phyloP scores from a whole-genome alignment of 35 echinoderm and acorn worm species.

The Heliocidaris erythrogramma region DNA sequence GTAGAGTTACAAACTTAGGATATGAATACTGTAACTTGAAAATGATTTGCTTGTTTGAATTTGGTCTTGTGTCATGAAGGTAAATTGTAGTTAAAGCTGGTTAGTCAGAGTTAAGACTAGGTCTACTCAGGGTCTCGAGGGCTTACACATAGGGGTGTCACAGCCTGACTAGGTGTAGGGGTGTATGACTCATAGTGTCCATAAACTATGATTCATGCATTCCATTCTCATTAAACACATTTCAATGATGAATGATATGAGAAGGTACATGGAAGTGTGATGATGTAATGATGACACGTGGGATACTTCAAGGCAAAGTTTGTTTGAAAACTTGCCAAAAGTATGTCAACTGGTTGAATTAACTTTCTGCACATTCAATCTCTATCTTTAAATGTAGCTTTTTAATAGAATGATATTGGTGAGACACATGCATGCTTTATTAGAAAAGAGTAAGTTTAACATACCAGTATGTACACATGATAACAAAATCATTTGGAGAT shows the following conservation, averaged over 20 bases:
- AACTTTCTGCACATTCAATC: too few relatives aligned
- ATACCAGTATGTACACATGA: too few relatives aligned
- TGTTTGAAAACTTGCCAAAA: background rate
- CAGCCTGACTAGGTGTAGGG: background rate
- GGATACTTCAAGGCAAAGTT: background rate
- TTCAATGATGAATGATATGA: conserved; percentile 3
- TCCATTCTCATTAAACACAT: background rate
- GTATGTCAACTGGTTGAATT: background rate
- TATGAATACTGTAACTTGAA: too few relatives aligned
- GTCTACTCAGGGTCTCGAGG: background rate
- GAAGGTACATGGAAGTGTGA: background rate
- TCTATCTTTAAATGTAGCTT: too few relatives aligned
- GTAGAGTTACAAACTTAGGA: too few relatives aligned
- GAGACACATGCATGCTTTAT: too few relatives aligned
- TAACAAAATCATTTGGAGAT: too few relatives aligned
- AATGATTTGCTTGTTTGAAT: background rate
- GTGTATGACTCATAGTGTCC: background rate
- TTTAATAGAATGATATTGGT: too few relatives aligned
- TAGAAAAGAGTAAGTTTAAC: too few relatives aligned
- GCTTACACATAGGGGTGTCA: background rate
- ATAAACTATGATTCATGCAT: conserved; percentile 18
- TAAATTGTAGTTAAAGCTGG: background rate
- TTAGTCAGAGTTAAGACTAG: background rate
- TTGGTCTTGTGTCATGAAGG: background rate
- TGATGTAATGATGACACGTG: background rate